Evolutionary conservation across 2,888 invertebrate species (phyloP).

Genomic region (Hemithea aestivaria): DNA sequence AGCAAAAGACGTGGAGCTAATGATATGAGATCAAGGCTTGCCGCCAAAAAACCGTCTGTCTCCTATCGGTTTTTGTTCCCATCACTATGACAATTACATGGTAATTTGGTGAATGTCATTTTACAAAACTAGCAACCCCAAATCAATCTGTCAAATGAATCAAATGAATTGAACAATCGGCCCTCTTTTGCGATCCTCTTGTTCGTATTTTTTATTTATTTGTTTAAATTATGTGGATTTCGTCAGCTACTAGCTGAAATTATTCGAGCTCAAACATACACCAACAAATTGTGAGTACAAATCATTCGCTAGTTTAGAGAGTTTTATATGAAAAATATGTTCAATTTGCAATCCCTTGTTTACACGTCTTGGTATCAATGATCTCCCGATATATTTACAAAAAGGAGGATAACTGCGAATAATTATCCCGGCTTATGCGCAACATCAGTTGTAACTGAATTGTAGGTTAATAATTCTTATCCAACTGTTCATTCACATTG

Average conservation of each 20-base stretch:
- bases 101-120: background rate
- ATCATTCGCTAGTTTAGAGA: constrained; percentile 9
- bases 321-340: constrained; percentile 33
- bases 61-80: background rate
- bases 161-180: constrained; percentile 45
- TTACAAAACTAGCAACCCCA: constrained; percentile 23
- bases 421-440: constrained; percentile 10
- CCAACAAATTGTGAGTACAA: constrained; percentile 54
- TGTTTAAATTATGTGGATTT: constrained; percentile 59
- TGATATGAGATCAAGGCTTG: too few relatives aligned
- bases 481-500: background rate
- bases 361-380: constrained; percentile 66
- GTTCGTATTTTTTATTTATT: constrained; percentile 58
- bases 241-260: constrained; percentile 49
- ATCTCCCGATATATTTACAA: constrained; percentile 62
- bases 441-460: background rate
- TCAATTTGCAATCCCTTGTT: constrained; percentile 50
- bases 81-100: background rate
- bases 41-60: too few relatives aligned
- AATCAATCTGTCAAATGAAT: constrained; percentile 47
- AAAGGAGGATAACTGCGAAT: constrained; percentile 64
- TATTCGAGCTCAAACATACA: constrained; percentile 39
- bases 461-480: background rate
- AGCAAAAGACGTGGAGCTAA: too few relatives aligned
- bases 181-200: constrained; percentile 50